phyloP scores from a whole-genome alignment of 2,797 vertebrate genomes.

The Microhierax caerulescens region DNA sequence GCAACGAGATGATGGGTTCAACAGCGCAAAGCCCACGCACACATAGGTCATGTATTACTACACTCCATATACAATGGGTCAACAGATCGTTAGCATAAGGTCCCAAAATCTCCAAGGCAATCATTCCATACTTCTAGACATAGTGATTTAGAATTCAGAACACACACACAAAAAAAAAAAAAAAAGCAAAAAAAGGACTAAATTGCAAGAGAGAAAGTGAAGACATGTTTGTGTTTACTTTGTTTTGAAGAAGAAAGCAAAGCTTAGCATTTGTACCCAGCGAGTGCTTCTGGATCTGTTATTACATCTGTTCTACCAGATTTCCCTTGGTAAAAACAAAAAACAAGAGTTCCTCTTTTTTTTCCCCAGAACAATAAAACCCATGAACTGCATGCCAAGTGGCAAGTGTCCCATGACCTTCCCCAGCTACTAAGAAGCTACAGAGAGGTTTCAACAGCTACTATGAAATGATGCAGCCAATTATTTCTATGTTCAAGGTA shows the following conservation, averaged over 20 bases:
- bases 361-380: slow-evolving; percentile 26
- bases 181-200: not conserved
- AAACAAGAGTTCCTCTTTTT: not conserved
- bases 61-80: not conserved
- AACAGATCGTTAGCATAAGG: not conserved
- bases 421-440: slow-evolving; percentile 22
- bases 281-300: not conserved
- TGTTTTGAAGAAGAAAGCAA: not conserved
- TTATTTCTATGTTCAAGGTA: slow-evolving; percentile 30
- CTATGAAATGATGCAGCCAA: not conserved
- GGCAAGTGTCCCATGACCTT: not conserved
- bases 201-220: not conserved
- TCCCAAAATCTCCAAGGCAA: not conserved
- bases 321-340: no score
- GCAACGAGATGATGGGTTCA: not conserved
- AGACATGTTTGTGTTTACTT: not conserved
- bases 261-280: not conserved
- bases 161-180: not conserved
- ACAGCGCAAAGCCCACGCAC: not conserved
- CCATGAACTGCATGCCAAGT: slow-evolving; percentile 27
- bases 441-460: not conserved
- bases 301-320: slow-evolving; percentile 8
- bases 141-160: not conserved
- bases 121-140: not conserved
- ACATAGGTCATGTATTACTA: no score